phyloP scores from a whole-genome alignment of 2,113 vertebrate genomes.

The Sorex fumeus region DNA sequence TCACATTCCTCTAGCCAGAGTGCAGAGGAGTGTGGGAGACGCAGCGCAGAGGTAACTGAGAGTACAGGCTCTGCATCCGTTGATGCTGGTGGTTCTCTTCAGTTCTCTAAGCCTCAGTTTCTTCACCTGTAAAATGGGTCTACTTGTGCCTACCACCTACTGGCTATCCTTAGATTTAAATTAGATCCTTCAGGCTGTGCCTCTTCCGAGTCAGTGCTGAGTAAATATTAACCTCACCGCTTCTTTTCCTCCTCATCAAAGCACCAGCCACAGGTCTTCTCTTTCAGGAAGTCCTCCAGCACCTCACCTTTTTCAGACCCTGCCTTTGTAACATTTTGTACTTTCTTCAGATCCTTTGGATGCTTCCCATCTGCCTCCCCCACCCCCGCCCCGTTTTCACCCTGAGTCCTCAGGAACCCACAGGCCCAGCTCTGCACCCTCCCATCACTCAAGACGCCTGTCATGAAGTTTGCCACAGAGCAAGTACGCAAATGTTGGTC shows the following conservation, averaged over 20 bases:
- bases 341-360: neutral
- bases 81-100: neutral
- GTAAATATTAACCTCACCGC: neutral
- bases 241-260: neutral
- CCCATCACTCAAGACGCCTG: neutral
- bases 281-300: neutral
- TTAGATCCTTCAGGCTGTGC: neutral
- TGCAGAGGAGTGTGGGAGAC: neutral
- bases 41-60: neutral
- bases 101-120: constrained; percentile 35
- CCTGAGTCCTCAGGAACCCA: neutral
- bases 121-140: neutral
- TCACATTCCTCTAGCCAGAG: neutral
- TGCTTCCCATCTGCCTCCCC: neutral
- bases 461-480: neutral
- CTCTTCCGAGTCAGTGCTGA: neutral
- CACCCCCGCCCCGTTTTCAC: neutral
- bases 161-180: constrained; percentile 26
- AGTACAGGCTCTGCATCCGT: neutral
- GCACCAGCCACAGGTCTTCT: neutral
- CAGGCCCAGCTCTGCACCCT: neutral
- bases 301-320: neutral
- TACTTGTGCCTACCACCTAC: neutral
- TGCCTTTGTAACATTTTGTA: neutral
- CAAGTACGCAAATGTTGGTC: neutral